Conservation (phyloP, 1,140 invertebrate species). For the honey bee (Apis mellifera) region Amel_HAv3.1 CM009935.2:7822501-7823000, state of each 20-base stretch:
- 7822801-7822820: neutral
- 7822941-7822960: constrained; percentile 72
- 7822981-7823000: constrained; percentile 26
- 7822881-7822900: constrained; percentile 56
- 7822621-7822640: neutral
- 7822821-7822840: constrained; percentile 52
- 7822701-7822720: too few species aligned
- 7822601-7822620: constrained; percentile 7
- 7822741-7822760: too few species aligned
- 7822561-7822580: neutral
- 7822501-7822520: neutral
- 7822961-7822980: constrained; percentile 78
- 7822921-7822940: constrained; percentile 77
- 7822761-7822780: too few species aligned
- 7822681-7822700: neutral
- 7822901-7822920: constrained; percentile 67
- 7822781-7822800: too few species aligned
- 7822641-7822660: neutral
- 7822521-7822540: too few species aligned
- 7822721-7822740: too few species aligned
- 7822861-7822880: constrained; percentile 12
- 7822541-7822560: neutral
- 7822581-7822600: neutral
- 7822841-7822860: constrained; percentile 50
- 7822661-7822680: neutral